Evolutionary conservation across 2,888 invertebrate genomes (phyloP), one percentile per base, ranked within the genome.

Genomic region (Aspidiotus destructor): DNA sequence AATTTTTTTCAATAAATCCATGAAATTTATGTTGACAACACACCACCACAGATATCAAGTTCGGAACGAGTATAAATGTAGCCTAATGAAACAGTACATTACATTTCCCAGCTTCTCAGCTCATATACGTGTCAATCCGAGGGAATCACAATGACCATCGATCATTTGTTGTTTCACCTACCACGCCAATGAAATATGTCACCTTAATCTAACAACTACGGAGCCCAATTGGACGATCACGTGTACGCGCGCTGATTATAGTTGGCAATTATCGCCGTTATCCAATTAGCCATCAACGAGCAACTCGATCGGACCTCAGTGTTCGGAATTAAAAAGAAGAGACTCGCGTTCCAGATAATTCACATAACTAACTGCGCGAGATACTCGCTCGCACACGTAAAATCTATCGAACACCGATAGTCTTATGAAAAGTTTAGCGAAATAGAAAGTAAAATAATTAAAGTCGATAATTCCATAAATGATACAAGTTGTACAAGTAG

Each of bases 381-480:
- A 28, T 28, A 28, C 28, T 28, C 28, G 28, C 28, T 28, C 28
- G 28, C 28, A 28, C 28, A 28, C 28, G 28, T 28, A 28, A 28
- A 28, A 28, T 28, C 28, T 28, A 28, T 28, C 28, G 28, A 28
- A 28, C 28, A 28, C 28, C 5, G 28, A 28, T 28, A 28, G 28
- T 28, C 28, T 28, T 28, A 28, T 28, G 28, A 28, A 48, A 48
- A 48, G 48, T n/a, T 48, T 11, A 11, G 48, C 48, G 48, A 48
- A n/a, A 48, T 48, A 48, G 48, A 48, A 48, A 48, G 48, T 48
- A 48, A 48, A 48, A 48, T 28, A 28, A 28, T 48, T 48, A n/a
- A n/a, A 48, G 48, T 48, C 48, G 48, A 48, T 48, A 48, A n/a
- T n/a, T 11, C 48, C 48, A 48, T 48, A 48, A 48, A 48, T 48